phyloP scores from a whole-genome alignment of 2,113 vertebrate species.

The Ranitomeya imitator region DNA sequence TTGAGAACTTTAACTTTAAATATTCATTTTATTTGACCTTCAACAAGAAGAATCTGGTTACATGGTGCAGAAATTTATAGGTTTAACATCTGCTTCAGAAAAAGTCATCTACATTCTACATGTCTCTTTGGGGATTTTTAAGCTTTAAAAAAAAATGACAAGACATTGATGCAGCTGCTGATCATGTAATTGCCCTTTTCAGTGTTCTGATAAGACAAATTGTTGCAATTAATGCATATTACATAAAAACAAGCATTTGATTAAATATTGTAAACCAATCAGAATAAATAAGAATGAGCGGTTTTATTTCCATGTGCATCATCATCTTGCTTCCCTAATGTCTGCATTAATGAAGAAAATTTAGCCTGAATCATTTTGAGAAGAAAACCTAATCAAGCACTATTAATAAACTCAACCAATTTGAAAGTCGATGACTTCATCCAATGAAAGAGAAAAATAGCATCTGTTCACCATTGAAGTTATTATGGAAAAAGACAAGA shows the following conservation, averaged over 20 bases:
- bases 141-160: constrained; percentile 43
- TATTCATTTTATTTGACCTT: constrained; percentile 15
- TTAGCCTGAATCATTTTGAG: constrained; percentile 56
- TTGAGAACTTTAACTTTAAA: neutral
- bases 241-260: constrained; percentile 58
- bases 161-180: constrained; percentile 53
- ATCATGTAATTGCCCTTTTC: constrained; percentile 58
- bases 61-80: constrained; percentile 14
- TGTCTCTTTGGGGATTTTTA: constrained; percentile 57
- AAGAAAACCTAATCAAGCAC: constrained; percentile 45
- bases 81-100: constrained; percentile 41
- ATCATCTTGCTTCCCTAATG: constrained; percentile 43
- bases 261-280: constrained; percentile 60
- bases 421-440: constrained; percentile 58
- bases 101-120: constrained; percentile 60
- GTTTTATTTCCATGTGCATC: constrained; percentile 42
- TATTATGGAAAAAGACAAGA: constrained; percentile 32
- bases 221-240: constrained; percentile 63
- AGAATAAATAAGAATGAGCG: constrained; percentile 59
- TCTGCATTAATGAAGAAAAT: constrained; percentile 52
- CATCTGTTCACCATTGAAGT: constrained; percentile 51
- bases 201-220: constrained; percentile 61
- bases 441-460: constrained; percentile 18
- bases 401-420: constrained; percentile 38
- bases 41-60: constrained; percentile 11